Percentiles rank a stretch among this genome's conserved stretches.
These are phyloP conservation scores for Flexamia atlantica DNA, from an alignment of 2,888 invertebrate genomes.

Conservation along the genomic window DNA sequence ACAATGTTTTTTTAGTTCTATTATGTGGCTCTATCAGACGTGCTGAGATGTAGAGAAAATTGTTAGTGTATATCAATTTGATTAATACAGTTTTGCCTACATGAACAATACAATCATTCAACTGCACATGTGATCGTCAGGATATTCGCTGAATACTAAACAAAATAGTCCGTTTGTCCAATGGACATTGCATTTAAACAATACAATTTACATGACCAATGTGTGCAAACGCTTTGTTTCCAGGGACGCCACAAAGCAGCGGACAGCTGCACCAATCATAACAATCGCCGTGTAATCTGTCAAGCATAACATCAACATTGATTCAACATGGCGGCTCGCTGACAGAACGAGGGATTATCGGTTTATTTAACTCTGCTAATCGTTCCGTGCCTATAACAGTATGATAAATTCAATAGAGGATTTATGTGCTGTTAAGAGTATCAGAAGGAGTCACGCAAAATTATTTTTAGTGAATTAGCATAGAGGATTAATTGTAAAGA, in stretches of 20 bases:
- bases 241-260: background rate
- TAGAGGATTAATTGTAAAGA: too few species aligned
- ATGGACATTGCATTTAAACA: background rate
- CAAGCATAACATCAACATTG: constrained; percentile 43
- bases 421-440: background rate
- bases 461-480: too few species aligned
- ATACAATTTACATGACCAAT: constrained; percentile 19
- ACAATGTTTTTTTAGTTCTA: too few species aligned
- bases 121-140: background rate
- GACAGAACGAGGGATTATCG: background rate
- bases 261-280: constrained; percentile 14
- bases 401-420: too few species aligned
- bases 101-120: background rate
- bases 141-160: background rate
- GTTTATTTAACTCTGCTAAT: constrained; percentile 3
- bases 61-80: too few species aligned
- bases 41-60: too few species aligned
- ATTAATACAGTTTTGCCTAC: background rate
- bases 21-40: too few species aligned
- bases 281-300: constrained; percentile 2
- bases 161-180: constrained; percentile 6
- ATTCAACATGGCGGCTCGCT: constrained; percentile 15
- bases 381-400: background rate
- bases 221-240: background rate
- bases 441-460: background rate